A percentile compares a stretch with the other conserved stretches of the same genome.
These are phyloP conservation scores for Aurelia sp. DNA, from an alignment of 30 jellyfish, hydroid and myxozoan species.

Conservation along the genomic window DNA sequence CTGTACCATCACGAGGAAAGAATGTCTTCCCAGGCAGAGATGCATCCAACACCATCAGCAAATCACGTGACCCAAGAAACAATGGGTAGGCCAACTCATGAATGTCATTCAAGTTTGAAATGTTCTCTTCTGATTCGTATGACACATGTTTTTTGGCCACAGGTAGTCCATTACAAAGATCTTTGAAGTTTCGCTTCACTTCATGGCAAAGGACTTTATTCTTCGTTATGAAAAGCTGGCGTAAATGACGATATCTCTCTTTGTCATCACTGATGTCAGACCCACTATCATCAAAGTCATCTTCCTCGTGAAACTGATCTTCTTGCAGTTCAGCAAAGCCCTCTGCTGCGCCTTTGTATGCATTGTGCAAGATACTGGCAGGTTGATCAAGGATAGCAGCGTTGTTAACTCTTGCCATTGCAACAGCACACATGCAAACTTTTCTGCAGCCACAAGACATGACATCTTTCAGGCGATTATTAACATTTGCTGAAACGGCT, in stretches of 20 bases:
- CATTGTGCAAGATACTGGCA: not conserved
- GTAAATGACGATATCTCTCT: slow-evolving; percentile 72
- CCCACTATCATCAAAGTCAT: not conserved
- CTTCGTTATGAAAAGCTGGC: slow-evolving; percentile 89
- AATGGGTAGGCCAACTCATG: slow-evolving; percentile 61
- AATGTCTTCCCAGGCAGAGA: slow-evolving; percentile 79
- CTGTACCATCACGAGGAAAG: slow-evolving; percentile 65
- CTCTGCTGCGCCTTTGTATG: not conserved
- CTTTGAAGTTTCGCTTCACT: slow-evolving; percentile 76
- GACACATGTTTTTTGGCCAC: slow-evolving; percentile 24
- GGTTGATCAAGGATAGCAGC: not conserved
- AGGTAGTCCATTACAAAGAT: slow-evolving; percentile 66
- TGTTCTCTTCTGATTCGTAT: not conserved
- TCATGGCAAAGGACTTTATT: slow-evolving; percentile 83
- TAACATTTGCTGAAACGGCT: not conserved
- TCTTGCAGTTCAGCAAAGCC: not conserved
- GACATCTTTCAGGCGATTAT: not conserved
- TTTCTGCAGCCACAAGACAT: slow-evolving; percentile 64
- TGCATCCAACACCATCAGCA: slow-evolving; percentile 79
- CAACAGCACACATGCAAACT: slow-evolving; percentile 32
- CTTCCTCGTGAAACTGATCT: slow-evolving; percentile 9
- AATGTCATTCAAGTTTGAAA: slow-evolving; percentile 18
- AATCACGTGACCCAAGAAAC: slow-evolving; percentile 78
- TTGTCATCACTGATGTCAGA: slow-evolving; percentile 10
- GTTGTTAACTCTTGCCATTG: slow-evolving; percentile 21